These are phyloP conservation scores for Pelobates cultripes DNA, from an alignment of 2,797 vertebrate genomes.

Conservation along the genomic window DNA sequence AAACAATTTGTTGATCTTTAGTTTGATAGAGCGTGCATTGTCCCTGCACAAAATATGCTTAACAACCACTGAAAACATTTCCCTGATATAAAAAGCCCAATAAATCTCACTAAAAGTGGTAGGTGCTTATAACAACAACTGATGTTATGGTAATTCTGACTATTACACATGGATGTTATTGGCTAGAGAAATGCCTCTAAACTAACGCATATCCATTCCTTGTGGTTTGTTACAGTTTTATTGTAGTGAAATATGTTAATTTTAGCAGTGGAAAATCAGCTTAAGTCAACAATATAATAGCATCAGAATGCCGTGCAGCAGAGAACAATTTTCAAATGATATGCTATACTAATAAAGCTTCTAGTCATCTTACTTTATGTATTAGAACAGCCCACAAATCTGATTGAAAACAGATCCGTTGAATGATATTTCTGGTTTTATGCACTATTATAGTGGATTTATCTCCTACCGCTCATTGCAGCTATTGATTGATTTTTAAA, in stretches of 20 bases:
- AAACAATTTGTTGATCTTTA: conserved; percentile 60
- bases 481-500: conserved; percentile 99
- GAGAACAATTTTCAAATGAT: conserved; percentile 65
- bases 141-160: conserved; percentile 69
- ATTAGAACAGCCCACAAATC: conserved; percentile 80
- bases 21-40: conserved; percentile 35
- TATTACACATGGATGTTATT: conserved; percentile 66
- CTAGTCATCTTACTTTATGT: conserved; percentile 72
- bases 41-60: conserved; percentile 28
- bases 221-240: conserved; percentile 71
- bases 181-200: conserved; percentile 69
- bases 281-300: conserved; percentile 68
- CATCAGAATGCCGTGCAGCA: conserved; percentile 62
- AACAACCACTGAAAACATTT: conserved; percentile 58
- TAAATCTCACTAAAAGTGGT: conserved; percentile 58
- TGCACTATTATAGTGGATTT: conserved; percentile 86
- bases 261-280: conserved; percentile 68
- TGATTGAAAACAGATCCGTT: conserved; percentile 77
- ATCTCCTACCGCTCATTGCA: conserved; percentile 86
- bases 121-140: conserved; percentile 62
- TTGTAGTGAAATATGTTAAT: conserved; percentile 74
- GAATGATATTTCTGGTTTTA: conserved; percentile 73
- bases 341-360: conserved; percentile 64
- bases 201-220: conserved; percentile 61
- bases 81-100: conserved; percentile 58